Conservation (phyloP, 1,140 invertebrate genomes). For the Polyergus mexicanus region DNA sequence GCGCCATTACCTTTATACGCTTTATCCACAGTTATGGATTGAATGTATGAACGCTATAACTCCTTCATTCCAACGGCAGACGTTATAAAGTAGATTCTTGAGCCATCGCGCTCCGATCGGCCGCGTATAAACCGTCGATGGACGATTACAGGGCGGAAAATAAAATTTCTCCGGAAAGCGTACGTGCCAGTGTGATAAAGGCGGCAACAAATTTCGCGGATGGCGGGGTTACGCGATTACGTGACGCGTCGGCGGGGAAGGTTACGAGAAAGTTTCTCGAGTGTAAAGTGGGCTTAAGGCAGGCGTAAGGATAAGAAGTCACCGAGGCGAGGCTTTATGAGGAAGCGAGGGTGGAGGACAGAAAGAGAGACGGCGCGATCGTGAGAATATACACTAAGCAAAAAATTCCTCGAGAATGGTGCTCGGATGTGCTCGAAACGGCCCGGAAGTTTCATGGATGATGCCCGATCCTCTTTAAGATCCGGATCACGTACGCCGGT, state of each 20-base stretch:
- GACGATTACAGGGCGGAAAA: slow-evolving; percentile 62
- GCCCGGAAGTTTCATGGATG: slow-evolving; percentile 51
- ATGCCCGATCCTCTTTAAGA: slow-evolving; percentile 19
- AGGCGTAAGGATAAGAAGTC: slow-evolving; percentile 56
- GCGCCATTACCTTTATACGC: slow-evolving; percentile 43
- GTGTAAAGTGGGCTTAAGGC: slow-evolving; percentile 65
- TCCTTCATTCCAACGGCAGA: slow-evolving; percentile 27
- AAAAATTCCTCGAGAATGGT: slow-evolving; percentile 50
- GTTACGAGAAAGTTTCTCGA: slow-evolving; percentile 62
- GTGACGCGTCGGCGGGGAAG: slow-evolving; percentile 56
- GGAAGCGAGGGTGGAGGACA: slow-evolving; percentile 26
- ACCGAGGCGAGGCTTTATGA: slow-evolving; percentile 56
- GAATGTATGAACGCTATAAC: slow-evolving; percentile 50
- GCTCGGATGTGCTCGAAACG: slow-evolving; percentile 37
- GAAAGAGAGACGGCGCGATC: slow-evolving; percentile 40
- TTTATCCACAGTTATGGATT: slow-evolving; percentile 43
- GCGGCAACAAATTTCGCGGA: slow-evolving; percentile 64
- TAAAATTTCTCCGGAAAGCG: slow-evolving; percentile 55
- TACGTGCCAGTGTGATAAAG: slow-evolving; percentile 60
- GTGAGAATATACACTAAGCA: slow-evolving; percentile 56
- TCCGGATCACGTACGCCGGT: slow-evolving; percentile 29
- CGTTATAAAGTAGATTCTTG: slow-evolving; percentile 43
- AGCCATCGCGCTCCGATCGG: slow-evolving; percentile 45
- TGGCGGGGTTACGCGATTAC: slow-evolving; percentile 63
- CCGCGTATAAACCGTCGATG: slow-evolving; percentile 57